phyloP scores from a whole-genome alignment of 2,797 vertebrate genomes.

The Chloroceryle amazona region DNA sequence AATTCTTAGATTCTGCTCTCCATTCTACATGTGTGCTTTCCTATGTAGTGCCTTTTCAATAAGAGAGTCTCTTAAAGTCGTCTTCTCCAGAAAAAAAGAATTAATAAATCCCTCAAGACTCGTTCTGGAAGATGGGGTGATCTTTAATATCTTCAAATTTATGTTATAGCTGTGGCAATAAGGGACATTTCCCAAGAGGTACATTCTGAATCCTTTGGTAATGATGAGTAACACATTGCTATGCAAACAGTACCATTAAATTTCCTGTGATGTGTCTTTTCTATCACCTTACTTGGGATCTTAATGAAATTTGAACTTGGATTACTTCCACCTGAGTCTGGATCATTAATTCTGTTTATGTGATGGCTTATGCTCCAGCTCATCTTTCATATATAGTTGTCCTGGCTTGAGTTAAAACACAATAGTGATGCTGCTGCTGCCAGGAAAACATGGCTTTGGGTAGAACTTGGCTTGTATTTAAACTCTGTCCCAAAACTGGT shows the following conservation, averaged over 20 bases:
- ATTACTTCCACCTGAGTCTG: neutral
- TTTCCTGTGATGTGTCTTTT: neutral
- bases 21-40: neutral
- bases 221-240: neutral
- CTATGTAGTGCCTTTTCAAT: neutral
- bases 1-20: neutral
- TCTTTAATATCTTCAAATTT: neutral
- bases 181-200: neutral
- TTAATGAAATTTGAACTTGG: neutral
- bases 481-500: neutral
- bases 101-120: neutral
- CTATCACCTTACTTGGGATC: neutral
- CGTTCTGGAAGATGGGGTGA: neutral
- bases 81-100: neutral
- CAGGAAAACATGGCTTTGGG: neutral
- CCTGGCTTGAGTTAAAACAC: neutral
- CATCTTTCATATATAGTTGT: neutral
- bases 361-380: neutral
- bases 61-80: neutral
- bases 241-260: neutral
- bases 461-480: neutral
- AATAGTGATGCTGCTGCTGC: neutral
- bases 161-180: neutral
- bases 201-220: neutral
- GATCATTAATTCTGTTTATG: conserved; percentile 4